phyloP scores from a whole-genome alignment of 2,113 vertebrate species.

The Cryptoleucopteryx plumbea region DNA sequence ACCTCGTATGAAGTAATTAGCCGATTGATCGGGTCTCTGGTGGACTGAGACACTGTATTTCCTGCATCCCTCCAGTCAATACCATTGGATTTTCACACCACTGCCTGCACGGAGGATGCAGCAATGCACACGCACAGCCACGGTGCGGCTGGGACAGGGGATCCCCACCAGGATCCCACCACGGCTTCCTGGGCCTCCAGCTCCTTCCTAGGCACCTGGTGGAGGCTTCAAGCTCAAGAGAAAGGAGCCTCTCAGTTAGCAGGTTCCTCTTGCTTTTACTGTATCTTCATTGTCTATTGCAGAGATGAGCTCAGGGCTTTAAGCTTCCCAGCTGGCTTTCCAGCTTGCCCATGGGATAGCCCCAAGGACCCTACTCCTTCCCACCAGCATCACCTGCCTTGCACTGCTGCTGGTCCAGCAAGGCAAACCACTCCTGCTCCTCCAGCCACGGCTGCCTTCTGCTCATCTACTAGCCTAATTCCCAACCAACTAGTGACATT shows the following conservation, averaged over 20 bases:
- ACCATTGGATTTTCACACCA: not conserved
- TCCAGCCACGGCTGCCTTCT: not conserved
- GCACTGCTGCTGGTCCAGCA: not conserved
- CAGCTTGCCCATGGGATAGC: not conserved
- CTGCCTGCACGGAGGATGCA: not conserved
- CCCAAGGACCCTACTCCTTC: not conserved
- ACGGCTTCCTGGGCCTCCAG: not conserved
- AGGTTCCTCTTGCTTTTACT: not conserved
- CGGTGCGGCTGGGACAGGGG: accelerated
- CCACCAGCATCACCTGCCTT: not conserved
- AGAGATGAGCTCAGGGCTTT: not conserved
- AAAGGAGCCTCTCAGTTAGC: not conserved
- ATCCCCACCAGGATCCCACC: not conserved
- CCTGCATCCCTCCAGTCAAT: not conserved
- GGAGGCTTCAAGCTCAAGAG: not conserved
- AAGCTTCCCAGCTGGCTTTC: not conserved
- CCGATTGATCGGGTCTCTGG: not conserved
- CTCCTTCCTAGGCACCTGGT: not conserved
- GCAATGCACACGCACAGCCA: accelerated
- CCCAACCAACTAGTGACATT: not conserved
- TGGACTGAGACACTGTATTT: not conserved
- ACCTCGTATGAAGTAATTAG: not conserved
- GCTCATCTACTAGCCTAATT: not conserved
- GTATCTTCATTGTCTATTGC: not conserved
- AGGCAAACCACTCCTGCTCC: not conserved